These are phyloP conservation scores for Perizoma flavofasciatum DNA, from an alignment of 2,888 invertebrate species.

Conservation along the genomic window DNA sequence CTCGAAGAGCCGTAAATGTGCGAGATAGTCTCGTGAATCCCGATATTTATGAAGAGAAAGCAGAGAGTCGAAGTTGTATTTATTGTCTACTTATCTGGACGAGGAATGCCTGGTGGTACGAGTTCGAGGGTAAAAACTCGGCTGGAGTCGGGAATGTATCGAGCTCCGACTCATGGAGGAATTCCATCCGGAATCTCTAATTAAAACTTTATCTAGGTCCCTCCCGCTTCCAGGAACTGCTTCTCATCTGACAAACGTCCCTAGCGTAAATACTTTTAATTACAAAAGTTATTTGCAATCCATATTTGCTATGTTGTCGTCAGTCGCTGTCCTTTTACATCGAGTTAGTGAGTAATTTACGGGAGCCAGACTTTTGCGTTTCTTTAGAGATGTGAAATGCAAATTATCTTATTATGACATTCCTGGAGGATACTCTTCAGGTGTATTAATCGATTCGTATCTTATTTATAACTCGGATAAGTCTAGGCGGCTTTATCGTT, in stretches of 20 bases:
- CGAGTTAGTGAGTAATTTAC: conserved; percentile 18
- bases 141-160: conserved; percentile 76
- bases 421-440: conserved; percentile 19
- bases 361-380: conserved; percentile 11
- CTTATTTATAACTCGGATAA: conserved; percentile 38
- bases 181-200: conserved; percentile 80
- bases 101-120: conserved; percentile 64
- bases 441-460: conserved; percentile 43
- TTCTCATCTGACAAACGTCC: conserved; percentile 28
- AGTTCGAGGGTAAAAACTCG: conserved; percentile 75
- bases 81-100: conserved; percentile 66
- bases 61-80: conserved; percentile 62
- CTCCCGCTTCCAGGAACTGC: conserved; percentile 51
- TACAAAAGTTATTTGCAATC: conserved; percentile 28
- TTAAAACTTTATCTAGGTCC: conserved; percentile 80
- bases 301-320: conserved; percentile 9
- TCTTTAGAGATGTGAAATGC: conserved; percentile 42
- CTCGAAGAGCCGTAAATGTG: conserved; percentile 40
- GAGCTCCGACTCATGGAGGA: conserved; percentile 66
- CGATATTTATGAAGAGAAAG: conserved; percentile 56
- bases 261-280: conserved; percentile 33
- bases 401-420: conserved; percentile 45
- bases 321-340: conserved; percentile 14
- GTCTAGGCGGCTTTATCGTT: conserved; percentile 33
- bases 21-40: conserved; percentile 37